Evolutionary conservation across 2,888 invertebrate species (phyloP).

Genomic region (Strigamia transsilvanica): DNA sequence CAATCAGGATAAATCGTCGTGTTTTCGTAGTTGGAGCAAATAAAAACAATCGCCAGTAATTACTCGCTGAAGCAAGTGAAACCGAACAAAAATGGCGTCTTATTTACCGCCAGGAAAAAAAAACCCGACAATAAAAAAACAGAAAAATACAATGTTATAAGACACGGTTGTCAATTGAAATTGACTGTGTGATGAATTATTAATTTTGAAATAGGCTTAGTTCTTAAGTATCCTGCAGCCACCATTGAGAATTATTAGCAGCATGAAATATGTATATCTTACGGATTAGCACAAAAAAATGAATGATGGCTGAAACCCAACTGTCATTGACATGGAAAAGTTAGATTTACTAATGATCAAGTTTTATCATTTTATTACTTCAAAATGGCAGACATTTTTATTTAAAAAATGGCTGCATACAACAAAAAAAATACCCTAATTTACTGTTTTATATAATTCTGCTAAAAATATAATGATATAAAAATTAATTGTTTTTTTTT

Average conservation of each 20-base stretch:
- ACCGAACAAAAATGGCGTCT: not conserved
- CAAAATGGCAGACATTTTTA: too few species aligned
- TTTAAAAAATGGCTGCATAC: too few species aligned
- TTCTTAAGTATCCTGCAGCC: not conserved
- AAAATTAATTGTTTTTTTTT: too few species aligned
- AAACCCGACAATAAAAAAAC: not conserved
- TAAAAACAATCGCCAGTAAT: not conserved
- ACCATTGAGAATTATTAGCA: not conserved
- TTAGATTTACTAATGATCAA: not conserved
- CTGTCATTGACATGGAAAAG: not conserved
- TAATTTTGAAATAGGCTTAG: not conserved
- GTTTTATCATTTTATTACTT: not conserved
- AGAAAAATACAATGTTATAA: not conserved
- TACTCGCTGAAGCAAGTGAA: not conserved
- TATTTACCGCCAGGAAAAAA: not conserved
- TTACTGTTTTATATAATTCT: too few species aligned
- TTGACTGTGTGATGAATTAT: not conserved
- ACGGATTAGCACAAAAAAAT: not conserved
- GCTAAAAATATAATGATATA: too few species aligned
- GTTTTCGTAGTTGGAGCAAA: not conserved
- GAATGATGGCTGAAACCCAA: not conserved
- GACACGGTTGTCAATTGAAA: not conserved
- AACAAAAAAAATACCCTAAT: too few species aligned
- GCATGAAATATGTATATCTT: not conserved
- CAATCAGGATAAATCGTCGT: slow-evolving; percentile 23